These are phyloP conservation scores for Anarhynchus alexandrinus DNA, from an alignment of 2,113 vertebrate species.

Conservation along the genomic window DNA sequence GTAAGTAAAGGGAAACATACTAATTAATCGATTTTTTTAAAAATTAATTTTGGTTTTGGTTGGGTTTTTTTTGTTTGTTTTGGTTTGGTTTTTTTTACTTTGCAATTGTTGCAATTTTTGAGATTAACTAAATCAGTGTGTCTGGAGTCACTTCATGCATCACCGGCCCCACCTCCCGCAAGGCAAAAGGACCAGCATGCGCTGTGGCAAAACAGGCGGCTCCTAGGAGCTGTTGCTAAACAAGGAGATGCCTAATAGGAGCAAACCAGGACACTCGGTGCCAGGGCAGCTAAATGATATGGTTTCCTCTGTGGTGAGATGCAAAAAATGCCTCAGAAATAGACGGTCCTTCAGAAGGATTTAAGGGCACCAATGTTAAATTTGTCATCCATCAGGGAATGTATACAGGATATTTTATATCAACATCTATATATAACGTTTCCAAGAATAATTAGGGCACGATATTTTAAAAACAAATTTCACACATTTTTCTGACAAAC, in stretches of 20 bases:
- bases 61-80: neutral
- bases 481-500: conserved; percentile 4
- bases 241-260: neutral
- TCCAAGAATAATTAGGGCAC: neutral
- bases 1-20: neutral
- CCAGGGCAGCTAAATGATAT: neutral
- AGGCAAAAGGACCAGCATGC: neutral
- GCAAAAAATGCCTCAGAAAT: neutral
- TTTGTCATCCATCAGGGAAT: neutral
- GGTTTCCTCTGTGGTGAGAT: neutral
- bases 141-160: neutral
- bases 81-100: neutral
- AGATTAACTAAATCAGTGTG: neutral
- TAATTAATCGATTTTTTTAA: accelerated
- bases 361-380: neutral
- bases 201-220: neutral
- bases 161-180: neutral
- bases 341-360: neutral
- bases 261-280: neutral
- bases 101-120: neutral
- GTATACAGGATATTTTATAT: neutral
- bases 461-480: neutral
- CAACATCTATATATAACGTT: neutral
- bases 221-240: neutral
- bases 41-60: no score